These are phyloP conservation scores for Papilio polytes DNA, from an alignment of 1,140 invertebrate species.

Conservation along the genomic window DNA sequence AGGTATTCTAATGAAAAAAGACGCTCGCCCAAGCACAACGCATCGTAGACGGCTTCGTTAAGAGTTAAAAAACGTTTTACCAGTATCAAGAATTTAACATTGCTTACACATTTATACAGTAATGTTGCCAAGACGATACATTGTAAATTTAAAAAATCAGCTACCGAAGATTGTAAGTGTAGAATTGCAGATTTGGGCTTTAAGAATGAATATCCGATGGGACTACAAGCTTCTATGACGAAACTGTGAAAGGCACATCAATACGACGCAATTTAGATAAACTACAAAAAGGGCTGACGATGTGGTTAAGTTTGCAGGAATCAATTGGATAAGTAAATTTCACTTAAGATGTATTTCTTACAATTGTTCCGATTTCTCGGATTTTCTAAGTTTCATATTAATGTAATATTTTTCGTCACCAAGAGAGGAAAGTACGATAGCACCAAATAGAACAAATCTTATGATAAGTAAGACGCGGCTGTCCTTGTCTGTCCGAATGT, in stretches of 20 bases:
- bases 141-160: background rate
- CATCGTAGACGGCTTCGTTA: background rate
- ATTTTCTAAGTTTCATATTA: background rate
- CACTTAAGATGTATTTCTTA: background rate
- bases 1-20: constrained; percentile 1
- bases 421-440: constrained; percentile 23
- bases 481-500: constrained; percentile 36
- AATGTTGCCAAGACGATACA: background rate
- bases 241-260: background rate
- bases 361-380: background rate
- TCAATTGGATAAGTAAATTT: background rate
- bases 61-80: background rate
- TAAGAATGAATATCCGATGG: background rate
- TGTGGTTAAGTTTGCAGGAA: too few species aligned
- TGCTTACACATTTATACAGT: background rate
- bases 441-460: constrained; percentile 24
- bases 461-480: constrained; percentile 11
- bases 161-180: background rate
- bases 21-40: background rate
- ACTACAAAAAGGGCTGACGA: too few species aligned
- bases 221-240: background rate
- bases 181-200: background rate
- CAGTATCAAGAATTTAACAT: background rate
- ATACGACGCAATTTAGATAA: too few species aligned
- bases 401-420: background rate